Conservation (phyloP, 2,888 invertebrate genomes). For the Odontomyia ornata region DNA sequence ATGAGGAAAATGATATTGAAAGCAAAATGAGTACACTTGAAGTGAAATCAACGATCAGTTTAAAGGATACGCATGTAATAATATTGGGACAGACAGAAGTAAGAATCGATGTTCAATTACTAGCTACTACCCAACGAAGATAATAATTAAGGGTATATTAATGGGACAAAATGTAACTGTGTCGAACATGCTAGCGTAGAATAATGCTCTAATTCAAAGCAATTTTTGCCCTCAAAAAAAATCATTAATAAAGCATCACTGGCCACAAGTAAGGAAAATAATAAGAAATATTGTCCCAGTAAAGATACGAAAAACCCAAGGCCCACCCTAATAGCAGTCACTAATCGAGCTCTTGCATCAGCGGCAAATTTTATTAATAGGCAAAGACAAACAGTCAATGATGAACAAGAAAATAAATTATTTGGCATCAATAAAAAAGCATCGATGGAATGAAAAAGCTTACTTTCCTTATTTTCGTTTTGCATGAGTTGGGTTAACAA, state of each 20-base stretch:
- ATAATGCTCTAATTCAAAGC: slow-evolving; percentile 57
- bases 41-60: slow-evolving; percentile 49
- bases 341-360: slow-evolving; percentile 45
- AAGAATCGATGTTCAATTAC: slow-evolving; percentile 49
- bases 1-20: neutral
- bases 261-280: slow-evolving; percentile 58
- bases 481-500: neutral
- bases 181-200: slow-evolving; percentile 50
- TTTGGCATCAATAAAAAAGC: slow-evolving; percentile 61
- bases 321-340: slow-evolving; percentile 48
- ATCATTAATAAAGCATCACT: slow-evolving; percentile 35
- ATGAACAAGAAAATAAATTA: slow-evolving; percentile 55
- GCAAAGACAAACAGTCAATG: slow-evolving; percentile 44
- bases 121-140: slow-evolving; percentile 46
- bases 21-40: neutral
- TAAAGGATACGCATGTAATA: slow-evolving; percentile 57
- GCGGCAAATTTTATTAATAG: slow-evolving; percentile 45
- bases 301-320: slow-evolving; percentile 61
- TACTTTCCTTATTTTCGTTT: neutral
- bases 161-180: slow-evolving; percentile 55
- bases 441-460: slow-evolving; percentile 60
- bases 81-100: slow-evolving; percentile 35
- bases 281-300: slow-evolving; percentile 58
- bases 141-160: slow-evolving; percentile 53
- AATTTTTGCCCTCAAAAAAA: slow-evolving; percentile 27